Conservation (phyloP, 2,888 invertebrate species). For the Torymus auratus region DNA sequence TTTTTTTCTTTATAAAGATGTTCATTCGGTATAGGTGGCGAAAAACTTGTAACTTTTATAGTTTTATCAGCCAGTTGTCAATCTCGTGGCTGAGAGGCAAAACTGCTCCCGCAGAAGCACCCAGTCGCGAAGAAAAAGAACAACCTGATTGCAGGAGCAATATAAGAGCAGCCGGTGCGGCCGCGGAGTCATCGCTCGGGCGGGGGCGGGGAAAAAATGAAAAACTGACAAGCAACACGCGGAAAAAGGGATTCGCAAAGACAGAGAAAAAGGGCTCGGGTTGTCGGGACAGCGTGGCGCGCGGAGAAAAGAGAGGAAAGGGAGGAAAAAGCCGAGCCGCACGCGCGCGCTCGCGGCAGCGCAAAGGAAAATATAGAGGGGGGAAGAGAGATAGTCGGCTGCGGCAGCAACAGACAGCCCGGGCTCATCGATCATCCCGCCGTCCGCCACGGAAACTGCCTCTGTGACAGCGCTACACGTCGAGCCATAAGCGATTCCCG, state of each 20-base stretch:
- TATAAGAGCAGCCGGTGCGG: conserved; percentile 4
- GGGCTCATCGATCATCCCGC: conserved; percentile 64
- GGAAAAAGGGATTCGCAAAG: conserved; percentile 41
- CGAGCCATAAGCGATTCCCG: conserved; percentile 67
- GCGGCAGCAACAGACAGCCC: conserved; percentile 33
- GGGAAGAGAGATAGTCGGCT: conserved; percentile 1
- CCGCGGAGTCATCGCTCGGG: neutral
- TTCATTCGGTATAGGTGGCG: neutral
- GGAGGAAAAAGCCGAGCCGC: neutral
- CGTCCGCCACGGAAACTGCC: conserved; percentile 62
- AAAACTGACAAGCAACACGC: conserved; percentile 38
- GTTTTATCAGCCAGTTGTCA: too few relatives aligned
- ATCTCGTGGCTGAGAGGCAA: too few relatives aligned
- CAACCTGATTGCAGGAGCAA: conserved; percentile 31
- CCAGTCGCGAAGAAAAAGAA: neutral
- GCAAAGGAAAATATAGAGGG: neutral
- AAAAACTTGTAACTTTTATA: too few relatives aligned
- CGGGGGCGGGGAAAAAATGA: neutral
- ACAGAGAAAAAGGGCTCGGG: conserved; percentile 26
- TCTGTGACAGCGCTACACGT: conserved; percentile 69
- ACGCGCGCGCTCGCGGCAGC: neutral
- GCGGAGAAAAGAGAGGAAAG: neutral
- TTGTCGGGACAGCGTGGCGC: neutral
- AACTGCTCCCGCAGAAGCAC: neutral
- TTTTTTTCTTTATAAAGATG: neutral